Percentiles rank a stretch among this genome's conserved stretches.
phyloP scores from a whole-genome alignment of 92 coral and sea anemone species.

The Zoanthus gigantus region DNA sequence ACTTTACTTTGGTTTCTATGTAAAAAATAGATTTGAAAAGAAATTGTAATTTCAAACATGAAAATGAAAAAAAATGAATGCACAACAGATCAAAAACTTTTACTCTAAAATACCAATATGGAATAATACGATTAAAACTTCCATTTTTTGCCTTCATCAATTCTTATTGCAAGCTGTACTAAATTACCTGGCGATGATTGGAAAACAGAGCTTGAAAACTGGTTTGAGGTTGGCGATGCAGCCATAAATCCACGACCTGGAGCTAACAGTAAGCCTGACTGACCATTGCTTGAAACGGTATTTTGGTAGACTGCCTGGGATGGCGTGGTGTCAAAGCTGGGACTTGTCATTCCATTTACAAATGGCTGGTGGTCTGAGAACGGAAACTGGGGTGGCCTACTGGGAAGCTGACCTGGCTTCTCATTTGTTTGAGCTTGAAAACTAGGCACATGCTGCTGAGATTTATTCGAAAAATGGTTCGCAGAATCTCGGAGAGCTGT shows the following conservation, averaged over 20 bases:
- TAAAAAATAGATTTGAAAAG: too few species aligned
- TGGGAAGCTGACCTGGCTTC: neutral
- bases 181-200: slow-evolving; percentile 5
- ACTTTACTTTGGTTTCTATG: too few species aligned
- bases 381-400: neutral
- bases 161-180: neutral
- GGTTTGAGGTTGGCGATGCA: neutral
- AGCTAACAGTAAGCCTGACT: slow-evolving; percentile 7
- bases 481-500: neutral
- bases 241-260: slow-evolving; percentile 25
- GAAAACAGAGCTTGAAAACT: slow-evolving; percentile 1
- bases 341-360: neutral
- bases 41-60: too few species aligned
- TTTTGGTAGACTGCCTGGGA: neutral
- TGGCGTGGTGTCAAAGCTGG: neutral
- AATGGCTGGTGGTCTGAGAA: neutral
- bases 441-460: neutral
- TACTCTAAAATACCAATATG: neutral
- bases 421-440: neutral
- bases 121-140: neutral
- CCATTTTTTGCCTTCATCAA: neutral
- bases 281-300: neutral
- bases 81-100: too few species aligned
- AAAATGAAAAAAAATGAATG: too few species aligned
- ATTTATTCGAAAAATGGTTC: neutral